Evolutionary conservation across 2,113 vertebrate genomes (phyloP).

Genomic region (Chinchilla lanigera): DNA sequence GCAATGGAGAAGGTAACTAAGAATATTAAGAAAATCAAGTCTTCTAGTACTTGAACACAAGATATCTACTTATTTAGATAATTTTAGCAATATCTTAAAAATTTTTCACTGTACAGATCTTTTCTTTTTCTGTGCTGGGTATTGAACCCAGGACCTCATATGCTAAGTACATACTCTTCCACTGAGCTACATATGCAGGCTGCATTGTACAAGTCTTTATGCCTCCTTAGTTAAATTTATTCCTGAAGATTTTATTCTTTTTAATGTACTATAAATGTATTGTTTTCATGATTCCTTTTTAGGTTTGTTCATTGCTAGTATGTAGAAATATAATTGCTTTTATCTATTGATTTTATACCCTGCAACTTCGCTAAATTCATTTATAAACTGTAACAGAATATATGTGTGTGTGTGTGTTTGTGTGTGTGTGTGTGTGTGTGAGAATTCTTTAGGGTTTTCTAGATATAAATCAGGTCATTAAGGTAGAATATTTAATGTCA

Average conservation of each 20-base stretch:
- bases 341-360: neutral
- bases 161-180: neutral
- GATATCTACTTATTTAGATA: neutral
- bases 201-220: neutral
- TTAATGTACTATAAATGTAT: neutral
- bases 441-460: neutral
- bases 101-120: neutral
- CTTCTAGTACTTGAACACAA: neutral
- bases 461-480: neutral
- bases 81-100: neutral
- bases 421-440: neutral
- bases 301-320: neutral
- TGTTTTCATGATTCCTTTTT: neutral
- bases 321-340: neutral
- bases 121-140: neutral
- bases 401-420: neutral
- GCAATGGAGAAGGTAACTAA: neutral
- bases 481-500: neutral
- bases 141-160: neutral
- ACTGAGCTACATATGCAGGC: neutral
- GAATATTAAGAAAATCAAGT: neutral
- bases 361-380: neutral
- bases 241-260: neutral
- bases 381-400: neutral
- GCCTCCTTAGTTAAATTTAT: neutral